These are phyloP conservation scores for Salpingus planirostris DNA, from an alignment of 2,888 invertebrate genomes.

Conservation along the genomic window DNA sequence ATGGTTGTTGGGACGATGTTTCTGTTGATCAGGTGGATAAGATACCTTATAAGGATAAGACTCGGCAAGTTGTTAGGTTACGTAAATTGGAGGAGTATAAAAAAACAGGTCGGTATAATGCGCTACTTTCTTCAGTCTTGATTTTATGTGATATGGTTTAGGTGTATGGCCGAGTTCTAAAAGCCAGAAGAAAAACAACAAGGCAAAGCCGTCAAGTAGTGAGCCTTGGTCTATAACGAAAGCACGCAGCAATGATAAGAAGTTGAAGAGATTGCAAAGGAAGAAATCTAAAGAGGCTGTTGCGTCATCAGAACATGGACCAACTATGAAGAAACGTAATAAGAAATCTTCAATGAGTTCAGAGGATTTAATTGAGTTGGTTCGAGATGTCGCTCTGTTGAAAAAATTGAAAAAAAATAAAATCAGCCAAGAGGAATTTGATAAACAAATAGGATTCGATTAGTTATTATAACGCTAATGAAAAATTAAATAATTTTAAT, in stretches of 20 bases:
- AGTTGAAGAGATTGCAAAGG: conserved; percentile 53
- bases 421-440: conserved; percentile 57
- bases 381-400: conserved; percentile 71
- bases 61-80: conserved; percentile 63
- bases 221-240: conserved; percentile 72
- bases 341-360: conserved; percentile 41
- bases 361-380: conserved; percentile 68
- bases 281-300: conserved; percentile 44
- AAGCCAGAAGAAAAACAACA: conserved; percentile 33
- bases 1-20: conserved; percentile 47
- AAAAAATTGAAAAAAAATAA: conserved; percentile 83
- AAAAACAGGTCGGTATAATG: conserved; percentile 50
- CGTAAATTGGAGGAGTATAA: conserved; percentile 61
- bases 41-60: conserved; percentile 71
- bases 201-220: too few relatives aligned
- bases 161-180: conserved; percentile 41
- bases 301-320: conserved; percentile 40
- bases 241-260: conserved; percentile 54
- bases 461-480: too few relatives aligned
- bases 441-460: conserved; percentile 56
- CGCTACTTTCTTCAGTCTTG: too few relatives aligned
- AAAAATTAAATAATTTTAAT: too few relatives aligned
- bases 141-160: not conserved
- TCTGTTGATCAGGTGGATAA: conserved; percentile 63
- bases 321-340: conserved; percentile 41